Evolutionary conservation across 2,113 vertebrate species (phyloP).

Genomic region (Caretta caretta): DNA sequence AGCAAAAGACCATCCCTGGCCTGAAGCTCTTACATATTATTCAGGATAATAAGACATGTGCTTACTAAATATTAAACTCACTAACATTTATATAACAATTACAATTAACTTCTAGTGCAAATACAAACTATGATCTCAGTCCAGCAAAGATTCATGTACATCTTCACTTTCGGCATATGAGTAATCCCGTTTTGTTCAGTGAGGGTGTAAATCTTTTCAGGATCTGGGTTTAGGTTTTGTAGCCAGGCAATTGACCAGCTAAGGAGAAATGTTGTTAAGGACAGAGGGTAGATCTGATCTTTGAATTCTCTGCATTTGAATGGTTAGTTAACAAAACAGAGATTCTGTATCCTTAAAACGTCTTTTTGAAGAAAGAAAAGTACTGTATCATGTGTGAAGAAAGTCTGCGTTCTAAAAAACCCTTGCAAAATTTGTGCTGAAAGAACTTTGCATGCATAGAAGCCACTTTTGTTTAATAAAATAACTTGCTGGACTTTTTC

Average conservation of each 20-base stretch:
- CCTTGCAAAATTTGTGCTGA: slow-evolving; percentile 61
- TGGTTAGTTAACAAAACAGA: slow-evolving; percentile 73
- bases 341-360: slow-evolving; percentile 74
- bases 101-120: neutral
- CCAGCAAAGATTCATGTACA: rapidly evolving
- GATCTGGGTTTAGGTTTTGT: slow-evolving; percentile 68
- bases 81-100: neutral
- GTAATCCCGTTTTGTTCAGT: slow-evolving; percentile 46
- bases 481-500: slow-evolving; percentile 70
- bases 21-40: neutral
- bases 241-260: slow-evolving; percentile 56
- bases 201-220: slow-evolving; percentile 63
- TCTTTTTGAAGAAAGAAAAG: slow-evolving; percentile 49
- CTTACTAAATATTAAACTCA: neutral
- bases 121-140: rapidly evolving
- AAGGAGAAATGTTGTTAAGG: slow-evolving; percentile 59
- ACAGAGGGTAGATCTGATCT: slow-evolving; percentile 66
- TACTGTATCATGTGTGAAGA: slow-evolving; percentile 62
- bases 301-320: slow-evolving; percentile 73
- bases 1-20: neutral
- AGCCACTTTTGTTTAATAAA: slow-evolving; percentile 72
- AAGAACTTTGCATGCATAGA: slow-evolving; percentile 71
- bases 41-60: rapidly evolving
- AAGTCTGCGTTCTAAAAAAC: slow-evolving; percentile 67
- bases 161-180: slow-evolving; percentile 17